Base-by-base conservation (phyloP, 2,888 invertebrate species). In the Drosophila picticornis region DNA sequence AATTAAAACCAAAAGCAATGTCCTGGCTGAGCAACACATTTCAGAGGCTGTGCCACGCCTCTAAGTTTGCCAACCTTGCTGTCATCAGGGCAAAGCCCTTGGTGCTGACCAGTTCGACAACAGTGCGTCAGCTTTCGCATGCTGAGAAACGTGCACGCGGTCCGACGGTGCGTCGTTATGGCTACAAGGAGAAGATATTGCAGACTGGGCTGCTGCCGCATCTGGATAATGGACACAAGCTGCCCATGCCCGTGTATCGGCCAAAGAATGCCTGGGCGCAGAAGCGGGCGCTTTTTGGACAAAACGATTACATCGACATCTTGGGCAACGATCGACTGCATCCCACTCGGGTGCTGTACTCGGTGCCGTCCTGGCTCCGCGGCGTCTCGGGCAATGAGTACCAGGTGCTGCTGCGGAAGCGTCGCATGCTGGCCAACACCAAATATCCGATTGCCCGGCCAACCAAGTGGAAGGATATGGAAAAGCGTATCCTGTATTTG, bases 221-320 rank as follows among this genome's bases (percentile, higher is more conserved):
- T 84, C 90, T 94, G 46, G 94, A 94, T 61, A 93, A 94, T 68
- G 94, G 94, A 3, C 94, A 92, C 38, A 93, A 93, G 65, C 91
- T 95, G 6, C 95, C 96, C 1, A 95, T 97, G 91, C 97, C 97
- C 0, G 94, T 95, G 43, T 97, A 97, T 79, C 86, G 95, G 64
- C 97, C 97, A 4, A 94, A 94, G 78, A 95, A 98, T 93, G 90
- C 93, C 1, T 99, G 98, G 98, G 91, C 94, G 0, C 95, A 96
- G 81, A 96, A 96, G 84, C 95, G 95, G 89, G 98, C 98, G 2
- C 92, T 98, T 0, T 98, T 97, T 94, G 99, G 99, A 0, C 98
- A 98, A 92, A 99, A 99, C 94, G 99, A 99, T 93, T 99, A 99
- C 91, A 98, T 99, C 78, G 99, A 99, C 92, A 98, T 99, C 69